Conservation (phyloP, 2,888 invertebrate species). For the Pachydiplax longipennis region DNA sequence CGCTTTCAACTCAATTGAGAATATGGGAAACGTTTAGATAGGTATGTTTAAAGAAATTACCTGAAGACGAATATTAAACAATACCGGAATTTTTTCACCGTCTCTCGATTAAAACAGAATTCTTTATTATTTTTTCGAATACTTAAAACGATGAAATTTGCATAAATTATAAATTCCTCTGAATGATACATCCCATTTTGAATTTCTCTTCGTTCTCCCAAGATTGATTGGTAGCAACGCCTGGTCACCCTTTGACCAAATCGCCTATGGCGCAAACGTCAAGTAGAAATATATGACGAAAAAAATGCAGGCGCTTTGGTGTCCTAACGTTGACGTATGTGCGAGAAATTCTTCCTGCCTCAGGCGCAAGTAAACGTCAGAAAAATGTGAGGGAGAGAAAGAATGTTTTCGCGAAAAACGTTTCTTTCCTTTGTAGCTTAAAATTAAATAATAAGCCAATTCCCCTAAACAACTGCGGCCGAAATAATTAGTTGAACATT, state of each 20-base stretch:
- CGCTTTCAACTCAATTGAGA: too few relatives aligned
- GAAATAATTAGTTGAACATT: too few relatives aligned
- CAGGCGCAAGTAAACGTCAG: background rate
- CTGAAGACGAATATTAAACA: too few relatives aligned
- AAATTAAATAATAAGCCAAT: too few relatives aligned
- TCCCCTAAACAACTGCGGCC: too few relatives aligned
- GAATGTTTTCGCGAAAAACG: too few relatives aligned
- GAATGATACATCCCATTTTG: background rate
- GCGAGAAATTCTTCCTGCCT: background rate
- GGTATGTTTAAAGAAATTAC: too few relatives aligned
- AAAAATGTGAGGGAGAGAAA: background rate
- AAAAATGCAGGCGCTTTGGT: background rate
- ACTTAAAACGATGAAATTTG: background rate
- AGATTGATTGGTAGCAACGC: background rate
- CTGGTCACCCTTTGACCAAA: background rate
- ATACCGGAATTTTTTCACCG: too few relatives aligned
- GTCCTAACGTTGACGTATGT: background rate
- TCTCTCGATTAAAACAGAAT: too few relatives aligned
- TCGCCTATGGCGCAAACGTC: background rate
- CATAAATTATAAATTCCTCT: background rate
- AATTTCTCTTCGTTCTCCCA: background rate
- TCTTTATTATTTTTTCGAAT: too few relatives aligned
- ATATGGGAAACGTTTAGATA: too few relatives aligned
- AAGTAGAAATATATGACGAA: background rate
- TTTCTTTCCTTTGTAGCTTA: too few relatives aligned